These are phyloP conservation scores for Hecatera dysodea DNA, from an alignment of 2,888 invertebrate genomes.

Conservation along the genomic window DNA sequence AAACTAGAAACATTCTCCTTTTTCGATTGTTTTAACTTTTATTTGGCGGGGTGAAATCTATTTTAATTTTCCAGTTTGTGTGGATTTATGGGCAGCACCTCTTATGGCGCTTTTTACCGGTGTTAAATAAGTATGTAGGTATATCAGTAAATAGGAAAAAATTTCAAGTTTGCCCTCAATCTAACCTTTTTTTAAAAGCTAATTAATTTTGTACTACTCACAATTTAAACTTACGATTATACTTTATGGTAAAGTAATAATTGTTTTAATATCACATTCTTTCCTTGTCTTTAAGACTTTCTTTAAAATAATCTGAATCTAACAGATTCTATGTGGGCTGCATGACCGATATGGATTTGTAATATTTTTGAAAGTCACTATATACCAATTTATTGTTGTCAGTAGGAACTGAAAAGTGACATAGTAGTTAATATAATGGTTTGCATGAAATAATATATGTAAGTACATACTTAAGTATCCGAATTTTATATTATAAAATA, in stretches of 20 bases:
- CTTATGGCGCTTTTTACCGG: neutral
- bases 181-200: neutral
- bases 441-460: constrained; percentile 47
- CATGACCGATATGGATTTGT: constrained; percentile 30
- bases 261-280: neutral
- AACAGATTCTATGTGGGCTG: constrained; percentile 4
- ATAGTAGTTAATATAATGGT: constrained; percentile 33
- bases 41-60: neutral
- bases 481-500: constrained; percentile 3
- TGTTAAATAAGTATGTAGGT: neutral
- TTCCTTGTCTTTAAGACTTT: neutral
- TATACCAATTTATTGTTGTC: neutral
- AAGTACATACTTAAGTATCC: constrained; percentile 39
- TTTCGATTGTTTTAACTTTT: neutral
- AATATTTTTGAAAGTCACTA: neutral
- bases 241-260: neutral
- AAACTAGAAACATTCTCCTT: neutral
- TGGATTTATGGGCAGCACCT: too few relatives aligned
- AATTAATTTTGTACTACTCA: constrained; percentile 4
- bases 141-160: neutral
- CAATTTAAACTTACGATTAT: neutral
- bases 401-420: constrained; percentile 17
- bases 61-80: neutral
- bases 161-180: neutral
- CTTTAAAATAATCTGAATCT: neutral